Evolutionary conservation across 2,797 vertebrate genomes (phyloP), one percentile per base, ranked within the genome.

Genomic region (Macropus fuliginosus): DNA sequence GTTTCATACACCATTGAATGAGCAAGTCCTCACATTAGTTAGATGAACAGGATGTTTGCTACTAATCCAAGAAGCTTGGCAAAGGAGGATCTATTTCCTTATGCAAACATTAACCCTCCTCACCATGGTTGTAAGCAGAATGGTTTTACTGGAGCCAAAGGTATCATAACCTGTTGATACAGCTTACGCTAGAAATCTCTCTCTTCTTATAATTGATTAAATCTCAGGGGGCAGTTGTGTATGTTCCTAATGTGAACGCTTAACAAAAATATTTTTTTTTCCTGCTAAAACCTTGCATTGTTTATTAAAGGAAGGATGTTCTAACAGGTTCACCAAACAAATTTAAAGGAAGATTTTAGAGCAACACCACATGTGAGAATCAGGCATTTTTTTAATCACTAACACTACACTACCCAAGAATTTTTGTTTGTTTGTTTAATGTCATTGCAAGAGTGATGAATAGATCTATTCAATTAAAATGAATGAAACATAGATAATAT

Each of bases 11-110:
- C 55, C 96, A 90, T 56, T 90, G 52, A 89, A 34, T 92, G 95
- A 56, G 91, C 92, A 97, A 50, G 52, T 12, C 56, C 55, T 92
- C 55, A 89, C 90, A 96, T 94, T 95, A 96, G 94, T 94, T 90
- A 95, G 13, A 31, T 0, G 9, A 66, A 18, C 90, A 91, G 92
- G 81, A 55, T 95, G 18, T 95, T 29, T 27, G 54, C 66, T 90
- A 56, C 54, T 93, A 95, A 94, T 95, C 54, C 52, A 87, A 81
- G 81, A 93, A 81, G 57, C 55, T 9, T 5, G 0, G 81, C 46
- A 54, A 52, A 55, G 55, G 3, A 50, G 31, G 62, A 66, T 66
- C 34, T 66, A 12, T 81, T 81, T 81, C 74, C 74, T 46, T 46
- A 46, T 81, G 74, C 74, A 81, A 81, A 46, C 18, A 46, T 81